phyloP scores from a whole-genome alignment of 2,888 invertebrate genomes.

The Parelbella ahira region DNA sequence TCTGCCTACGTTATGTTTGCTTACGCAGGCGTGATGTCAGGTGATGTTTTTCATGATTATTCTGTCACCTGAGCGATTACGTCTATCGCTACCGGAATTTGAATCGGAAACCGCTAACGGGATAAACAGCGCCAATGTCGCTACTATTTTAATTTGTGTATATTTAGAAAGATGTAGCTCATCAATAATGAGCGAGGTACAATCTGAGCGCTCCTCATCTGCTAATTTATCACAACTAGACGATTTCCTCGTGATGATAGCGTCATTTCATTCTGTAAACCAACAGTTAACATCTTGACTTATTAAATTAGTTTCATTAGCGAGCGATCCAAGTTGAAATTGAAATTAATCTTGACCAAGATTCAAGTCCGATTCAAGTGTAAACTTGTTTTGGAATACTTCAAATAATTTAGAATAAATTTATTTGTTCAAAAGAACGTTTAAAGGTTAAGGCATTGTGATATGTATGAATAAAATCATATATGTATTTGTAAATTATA shows the following conservation, averaged over 20 bases:
- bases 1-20: too few relatives aligned
- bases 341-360: constrained; percentile 9
- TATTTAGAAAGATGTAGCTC: constrained; percentile 11
- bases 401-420: too few relatives aligned
- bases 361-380: constrained; percentile 1
- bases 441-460: too few relatives aligned
- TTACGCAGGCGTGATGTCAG: too few relatives aligned
- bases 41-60: neutral
- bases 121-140: neutral
- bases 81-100: constrained; percentile 10
- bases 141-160: constrained; percentile 2
- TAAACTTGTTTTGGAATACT: too few relatives aligned
- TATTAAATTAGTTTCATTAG: constrained; percentile 18
- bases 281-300: constrained; percentile 11
- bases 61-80: neutral
- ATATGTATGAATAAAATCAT: too few relatives aligned
- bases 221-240: constrained; percentile 18
- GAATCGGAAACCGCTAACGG: constrained; percentile 8
- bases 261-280: constrained; percentile 13
- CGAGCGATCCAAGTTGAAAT: constrained; percentile 7
- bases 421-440: too few relatives aligned
- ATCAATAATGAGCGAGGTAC: constrained; percentile 9
- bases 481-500: too few relatives aligned
- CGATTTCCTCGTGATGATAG: constrained; percentile 17
- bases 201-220: constrained; percentile 15